Evolutionary conservation across 2,888 invertebrate species (phyloP).

Genomic region (Drosophila nr. perissopoda): DNA sequence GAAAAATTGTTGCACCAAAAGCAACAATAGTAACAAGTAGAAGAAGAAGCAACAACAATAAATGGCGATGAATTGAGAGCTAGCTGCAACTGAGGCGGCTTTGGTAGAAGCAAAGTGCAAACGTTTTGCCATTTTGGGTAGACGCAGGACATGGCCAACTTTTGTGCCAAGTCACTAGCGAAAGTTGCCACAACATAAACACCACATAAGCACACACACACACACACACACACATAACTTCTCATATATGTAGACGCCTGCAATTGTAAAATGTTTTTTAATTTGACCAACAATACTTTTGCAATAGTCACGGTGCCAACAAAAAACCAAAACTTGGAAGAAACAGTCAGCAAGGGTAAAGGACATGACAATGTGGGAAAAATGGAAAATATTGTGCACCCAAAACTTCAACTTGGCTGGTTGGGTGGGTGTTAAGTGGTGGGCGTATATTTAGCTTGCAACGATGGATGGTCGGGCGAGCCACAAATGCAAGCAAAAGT

Average conservation of each 20-base stretch:
- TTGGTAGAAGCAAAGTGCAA: conserved; percentile 56
- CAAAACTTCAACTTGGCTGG: conserved; percentile 23
- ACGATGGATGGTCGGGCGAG: conserved; percentile 18
- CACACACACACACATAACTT: conserved; percentile 4
- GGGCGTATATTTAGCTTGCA: conserved; percentile 4
- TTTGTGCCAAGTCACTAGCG: conserved; percentile 54
- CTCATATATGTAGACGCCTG: conserved; percentile 12
- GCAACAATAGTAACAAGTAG: conserved; percentile 6
- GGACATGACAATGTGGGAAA: conserved; percentile 23
- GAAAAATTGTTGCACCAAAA: conserved; percentile 3
- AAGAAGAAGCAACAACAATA: conserved; percentile 45
- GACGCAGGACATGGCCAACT: conserved; percentile 55
- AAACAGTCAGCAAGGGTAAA: background rate
- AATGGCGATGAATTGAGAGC: conserved; percentile 48
- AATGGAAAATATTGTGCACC: conserved; percentile 2
- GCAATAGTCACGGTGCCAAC: conserved; percentile 57
- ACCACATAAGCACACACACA: conserved; percentile 24
- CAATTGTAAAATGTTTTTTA: conserved; percentile 78
- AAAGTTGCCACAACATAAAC: conserved; percentile 47
- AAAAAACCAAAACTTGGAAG: conserved; percentile 47
- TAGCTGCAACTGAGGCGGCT: conserved; percentile 36
- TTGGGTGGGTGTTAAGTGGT: conserved; percentile 4
- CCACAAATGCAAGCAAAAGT: conserved; percentile 60
- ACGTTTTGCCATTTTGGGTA: conserved; percentile 62
- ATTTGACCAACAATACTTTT: conserved; percentile 77